phyloP scores from a whole-genome alignment of 2,888 invertebrate genomes.

The Drosophila suboccidentalis region DNA sequence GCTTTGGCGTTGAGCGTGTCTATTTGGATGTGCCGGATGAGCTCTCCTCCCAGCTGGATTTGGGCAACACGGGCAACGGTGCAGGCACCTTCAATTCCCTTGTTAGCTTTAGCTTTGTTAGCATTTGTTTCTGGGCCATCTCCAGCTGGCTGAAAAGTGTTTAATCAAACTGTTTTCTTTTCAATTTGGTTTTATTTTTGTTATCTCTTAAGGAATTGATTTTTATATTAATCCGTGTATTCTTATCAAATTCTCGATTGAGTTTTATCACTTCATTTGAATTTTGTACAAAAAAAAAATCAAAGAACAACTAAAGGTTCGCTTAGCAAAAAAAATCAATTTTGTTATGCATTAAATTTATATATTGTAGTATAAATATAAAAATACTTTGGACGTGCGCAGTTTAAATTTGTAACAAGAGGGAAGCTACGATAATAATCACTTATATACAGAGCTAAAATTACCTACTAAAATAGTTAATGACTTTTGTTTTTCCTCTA shows the following conservation, averaged over 20 bases:
- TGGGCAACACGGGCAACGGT: constrained; percentile 53
- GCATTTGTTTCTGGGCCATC: constrained; percentile 71
- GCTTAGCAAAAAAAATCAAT: constrained; percentile 35
- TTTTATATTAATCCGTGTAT: no score
- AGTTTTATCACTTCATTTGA: constrained; percentile 68
- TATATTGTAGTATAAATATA: constrained; percentile 49
- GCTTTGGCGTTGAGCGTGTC: constrained; percentile 89
- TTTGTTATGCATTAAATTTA: constrained; percentile 40
- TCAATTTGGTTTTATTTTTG: constrained; percentile 39
- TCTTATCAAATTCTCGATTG: constrained; percentile 24
- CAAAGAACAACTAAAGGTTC: constrained; percentile 38
- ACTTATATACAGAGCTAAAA: constrained; percentile 41
- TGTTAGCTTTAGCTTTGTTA: constrained; percentile 72
- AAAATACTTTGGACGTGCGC: constrained; percentile 78
- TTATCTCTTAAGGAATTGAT: constrained; percentile 24
- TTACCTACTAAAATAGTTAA: constrained; percentile 62
- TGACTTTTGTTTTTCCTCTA: constrained; percentile 63
- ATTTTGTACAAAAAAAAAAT: constrained; percentile 32
- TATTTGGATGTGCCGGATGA: constrained; percentile 92
- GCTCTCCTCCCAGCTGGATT: constrained; percentile 86
- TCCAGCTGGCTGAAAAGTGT: constrained; percentile 66
- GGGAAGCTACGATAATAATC: constrained; percentile 52
- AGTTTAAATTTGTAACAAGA: constrained; percentile 50
- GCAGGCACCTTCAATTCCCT: constrained; percentile 59
- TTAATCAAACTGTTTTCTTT: constrained; percentile 14